phyloP scores from a whole-genome alignment of 2,888 invertebrate genomes.

The Itoplectis maculator region DNA sequence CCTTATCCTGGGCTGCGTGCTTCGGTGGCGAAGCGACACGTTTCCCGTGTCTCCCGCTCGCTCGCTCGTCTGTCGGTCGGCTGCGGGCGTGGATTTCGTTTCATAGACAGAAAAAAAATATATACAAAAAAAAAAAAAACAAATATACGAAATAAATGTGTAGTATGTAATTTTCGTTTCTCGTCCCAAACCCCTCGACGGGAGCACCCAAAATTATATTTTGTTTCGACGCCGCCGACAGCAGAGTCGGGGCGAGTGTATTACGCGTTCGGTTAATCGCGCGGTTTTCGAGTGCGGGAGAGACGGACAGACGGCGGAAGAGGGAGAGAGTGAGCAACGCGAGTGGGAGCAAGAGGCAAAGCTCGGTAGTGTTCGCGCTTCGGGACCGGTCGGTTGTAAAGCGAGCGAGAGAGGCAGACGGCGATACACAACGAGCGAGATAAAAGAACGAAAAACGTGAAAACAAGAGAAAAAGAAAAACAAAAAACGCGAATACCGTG shows the following conservation, averaged over 20 bases:
- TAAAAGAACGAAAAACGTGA: background rate
- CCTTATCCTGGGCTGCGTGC: slow-evolving; percentile 73
- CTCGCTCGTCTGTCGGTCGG: slow-evolving; percentile 49
- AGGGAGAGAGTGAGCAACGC: slow-evolving; percentile 1
- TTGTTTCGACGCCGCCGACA: slow-evolving; percentile 11
- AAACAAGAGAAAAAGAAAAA: slow-evolving; percentile 18
- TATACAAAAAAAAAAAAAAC: too few relatives aligned
- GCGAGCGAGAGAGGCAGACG: background rate
- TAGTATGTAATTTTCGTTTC: background rate
- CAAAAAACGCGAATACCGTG: slow-evolving; percentile 11
- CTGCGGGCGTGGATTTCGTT: slow-evolving; percentile 50
- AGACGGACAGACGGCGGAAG: background rate
- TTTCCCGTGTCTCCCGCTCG: slow-evolving; percentile 65
- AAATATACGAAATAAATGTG: too few relatives aligned
- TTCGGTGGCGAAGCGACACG: slow-evolving; percentile 68
- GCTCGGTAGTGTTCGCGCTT: too few relatives aligned
- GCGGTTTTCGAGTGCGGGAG: slow-evolving; percentile 35
- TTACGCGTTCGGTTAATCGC: slow-evolving; percentile 51
- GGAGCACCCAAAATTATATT: background rate
- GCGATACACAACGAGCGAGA: background rate
- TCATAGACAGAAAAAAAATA: background rate
- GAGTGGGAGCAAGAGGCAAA: too few relatives aligned
- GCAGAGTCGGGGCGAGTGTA: slow-evolving; percentile 1
- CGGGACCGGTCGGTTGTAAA: too few relatives aligned
- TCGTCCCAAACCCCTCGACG: background rate